Conservation (phyloP, 2,888 invertebrate species). For the Lottia gigantea region DNA sequence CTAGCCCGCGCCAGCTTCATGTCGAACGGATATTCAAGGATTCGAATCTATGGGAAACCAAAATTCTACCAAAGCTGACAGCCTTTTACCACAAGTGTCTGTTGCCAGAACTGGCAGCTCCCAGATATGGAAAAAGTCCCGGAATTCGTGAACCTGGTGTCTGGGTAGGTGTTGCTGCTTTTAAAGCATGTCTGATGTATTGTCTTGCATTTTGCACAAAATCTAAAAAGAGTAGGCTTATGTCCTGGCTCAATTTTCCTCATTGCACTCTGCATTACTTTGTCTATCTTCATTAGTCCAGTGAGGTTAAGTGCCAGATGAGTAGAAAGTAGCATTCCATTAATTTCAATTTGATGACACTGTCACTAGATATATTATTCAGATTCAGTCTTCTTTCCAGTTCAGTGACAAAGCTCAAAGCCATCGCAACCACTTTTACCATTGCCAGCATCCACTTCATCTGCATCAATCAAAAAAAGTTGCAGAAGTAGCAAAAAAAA, state of each 20-base stretch:
- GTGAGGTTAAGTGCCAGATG: no score
- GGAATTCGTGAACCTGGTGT: conserved; percentile 22
- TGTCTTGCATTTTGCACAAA: no score
- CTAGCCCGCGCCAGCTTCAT: conserved; percentile 20
- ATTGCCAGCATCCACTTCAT: no score
- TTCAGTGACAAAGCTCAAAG: no score
- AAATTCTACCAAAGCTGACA: conserved; percentile 19
- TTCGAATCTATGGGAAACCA: conserved; percentile 14
- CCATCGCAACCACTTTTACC: no score
- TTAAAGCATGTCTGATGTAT: not conserved
- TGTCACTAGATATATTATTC: not conserved
- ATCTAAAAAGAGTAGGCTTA: no score
- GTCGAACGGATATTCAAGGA: conserved; percentile 17
- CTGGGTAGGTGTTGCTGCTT: not conserved
- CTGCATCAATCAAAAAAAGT: no score
- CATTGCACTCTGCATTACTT: no score
- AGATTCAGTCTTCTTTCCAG: not conserved
- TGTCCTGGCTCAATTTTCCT: no score
- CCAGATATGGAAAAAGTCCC: conserved; percentile 23
- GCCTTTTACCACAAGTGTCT: conserved; percentile 23
- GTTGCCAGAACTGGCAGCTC: conserved; percentile 24
- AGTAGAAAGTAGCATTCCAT: no score
- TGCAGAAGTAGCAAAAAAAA: no score
- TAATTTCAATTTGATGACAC: not conserved
- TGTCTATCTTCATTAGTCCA: no score